Conservation (phyloP, 2,113 vertebrate genomes). For the Cnemophilus loriae region DNA sequence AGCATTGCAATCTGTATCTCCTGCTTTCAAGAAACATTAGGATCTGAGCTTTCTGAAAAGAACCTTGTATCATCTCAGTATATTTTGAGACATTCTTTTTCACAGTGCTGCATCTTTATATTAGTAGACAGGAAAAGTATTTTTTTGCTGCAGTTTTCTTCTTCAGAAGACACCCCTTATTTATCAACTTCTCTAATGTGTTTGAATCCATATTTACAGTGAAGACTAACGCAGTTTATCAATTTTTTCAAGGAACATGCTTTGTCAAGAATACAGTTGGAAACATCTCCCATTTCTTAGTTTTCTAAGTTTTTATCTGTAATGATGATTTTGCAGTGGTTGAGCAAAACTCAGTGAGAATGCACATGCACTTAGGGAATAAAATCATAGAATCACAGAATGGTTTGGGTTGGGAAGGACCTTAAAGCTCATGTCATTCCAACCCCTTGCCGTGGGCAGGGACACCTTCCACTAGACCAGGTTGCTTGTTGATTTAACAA, state of each 20-base stretch:
- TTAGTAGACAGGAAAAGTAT: neutral
- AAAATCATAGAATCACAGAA: neutral
- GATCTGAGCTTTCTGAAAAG: constrained; percentile 35
- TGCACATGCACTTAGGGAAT: neutral
- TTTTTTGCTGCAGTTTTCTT: neutral
- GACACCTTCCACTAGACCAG: neutral
- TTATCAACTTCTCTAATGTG: neutral
- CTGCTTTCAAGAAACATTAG: constrained; percentile 63
- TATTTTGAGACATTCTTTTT: neutral
- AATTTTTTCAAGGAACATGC: neutral
- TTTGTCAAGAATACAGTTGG: neutral
- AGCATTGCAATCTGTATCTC: constrained; percentile 66
- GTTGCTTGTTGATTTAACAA: neutral
- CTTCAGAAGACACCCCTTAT: neutral
- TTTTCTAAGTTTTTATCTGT: neutral
- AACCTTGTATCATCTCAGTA: neutral
- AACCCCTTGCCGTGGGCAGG: neutral
- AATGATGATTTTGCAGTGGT: neutral
- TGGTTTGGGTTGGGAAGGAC: neutral
- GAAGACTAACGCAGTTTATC: neutral
- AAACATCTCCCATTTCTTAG: neutral
- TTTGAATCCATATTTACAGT: neutral
- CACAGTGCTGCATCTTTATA: neutral
- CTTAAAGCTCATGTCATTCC: neutral
- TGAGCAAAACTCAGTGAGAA: neutral